Evolutionary conservation across 2,113 vertebrate species (phyloP).

Genomic region (Athene noctua): DNA sequence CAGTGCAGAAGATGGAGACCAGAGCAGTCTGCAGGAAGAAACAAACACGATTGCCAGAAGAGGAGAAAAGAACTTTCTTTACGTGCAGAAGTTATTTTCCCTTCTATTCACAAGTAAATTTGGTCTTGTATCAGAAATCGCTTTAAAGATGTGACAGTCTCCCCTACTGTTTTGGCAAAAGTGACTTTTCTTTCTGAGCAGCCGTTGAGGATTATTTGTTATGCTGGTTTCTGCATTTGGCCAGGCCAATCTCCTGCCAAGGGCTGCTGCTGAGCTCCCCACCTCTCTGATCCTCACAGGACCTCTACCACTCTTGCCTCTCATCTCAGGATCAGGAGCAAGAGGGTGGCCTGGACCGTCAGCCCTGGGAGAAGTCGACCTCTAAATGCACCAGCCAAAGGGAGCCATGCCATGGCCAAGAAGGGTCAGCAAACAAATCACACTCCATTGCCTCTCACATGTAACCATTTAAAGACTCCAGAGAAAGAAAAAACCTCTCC

Average conservation of each 20-base stretch:
- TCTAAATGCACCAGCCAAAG: background rate
- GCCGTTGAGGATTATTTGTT: background rate
- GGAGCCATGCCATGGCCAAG: background rate
- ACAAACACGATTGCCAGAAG: background rate
- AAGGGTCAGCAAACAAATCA: background rate
- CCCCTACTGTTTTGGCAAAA: background rate
- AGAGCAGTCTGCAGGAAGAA: background rate
- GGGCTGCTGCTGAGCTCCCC: background rate
- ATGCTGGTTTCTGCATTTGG: background rate
- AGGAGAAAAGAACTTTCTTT: background rate
- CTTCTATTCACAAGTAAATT: background rate
- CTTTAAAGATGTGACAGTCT: background rate
- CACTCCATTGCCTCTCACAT: background rate
- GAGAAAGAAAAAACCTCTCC: background rate
- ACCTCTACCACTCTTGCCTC: background rate
- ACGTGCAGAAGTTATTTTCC: background rate
- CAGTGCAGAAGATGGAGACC: background rate
- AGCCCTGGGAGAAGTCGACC: background rate
- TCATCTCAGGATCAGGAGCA: background rate
- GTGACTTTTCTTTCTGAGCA: background rate
- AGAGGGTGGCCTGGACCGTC: background rate
- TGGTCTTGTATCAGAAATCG: background rate
- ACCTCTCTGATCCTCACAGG: background rate
- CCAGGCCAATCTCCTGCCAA: background rate
- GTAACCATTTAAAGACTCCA: background rate